Evolutionary conservation across 2,888 invertebrate genomes (phyloP), one percentile per base, ranked within the genome.

Genomic region (Sphaeridia pumilis): DNA sequence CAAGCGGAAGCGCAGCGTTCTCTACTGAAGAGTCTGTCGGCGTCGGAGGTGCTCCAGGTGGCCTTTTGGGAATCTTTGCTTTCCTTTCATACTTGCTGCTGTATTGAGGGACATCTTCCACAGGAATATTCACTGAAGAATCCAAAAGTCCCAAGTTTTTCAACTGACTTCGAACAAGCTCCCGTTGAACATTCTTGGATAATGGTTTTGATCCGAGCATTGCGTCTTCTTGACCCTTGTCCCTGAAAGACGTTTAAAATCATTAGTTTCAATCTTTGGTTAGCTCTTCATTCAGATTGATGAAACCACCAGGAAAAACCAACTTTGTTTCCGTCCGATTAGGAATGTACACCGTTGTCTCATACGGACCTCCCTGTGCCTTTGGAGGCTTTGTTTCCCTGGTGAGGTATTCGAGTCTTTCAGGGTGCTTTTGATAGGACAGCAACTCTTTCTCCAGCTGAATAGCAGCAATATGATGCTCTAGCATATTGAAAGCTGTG

Each of bases 321-420:
- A 36, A 47, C 47, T 36, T 47, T 20, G 46, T 28, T 41, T 52
- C 52, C 7, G 52, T 46, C 3, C 46, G 34, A 7, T 46, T 46
- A 1, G 52, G 42, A 17, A 46, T 52, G 2, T 46, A 10, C 5
- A 46, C 4, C 7, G 31, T 41, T 4, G 52, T 24, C 25, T 52
- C 52, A 52, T 31, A 52, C 10, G 52, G 52, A 27, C 52, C 52
- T 14, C 52, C 52, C 31, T 46, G 24, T 4, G 46, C 27, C 25
- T 46, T 46, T 7, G 27, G 38, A 14, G 46, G 46, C 42, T 52
- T 52, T 10, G 17, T 3, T 5, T 7, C 17, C 20, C 5, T 5
- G 2, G 46, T 4, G 4, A 27, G 3, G 1, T 12, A 10, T 10
- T 28, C 24, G 2, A 28, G 14, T 2, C n/a, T 41, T 26, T 52